phyloP scores from a whole-genome alignment of 2,113 vertebrate genomes.

The Fulica atra region DNA sequence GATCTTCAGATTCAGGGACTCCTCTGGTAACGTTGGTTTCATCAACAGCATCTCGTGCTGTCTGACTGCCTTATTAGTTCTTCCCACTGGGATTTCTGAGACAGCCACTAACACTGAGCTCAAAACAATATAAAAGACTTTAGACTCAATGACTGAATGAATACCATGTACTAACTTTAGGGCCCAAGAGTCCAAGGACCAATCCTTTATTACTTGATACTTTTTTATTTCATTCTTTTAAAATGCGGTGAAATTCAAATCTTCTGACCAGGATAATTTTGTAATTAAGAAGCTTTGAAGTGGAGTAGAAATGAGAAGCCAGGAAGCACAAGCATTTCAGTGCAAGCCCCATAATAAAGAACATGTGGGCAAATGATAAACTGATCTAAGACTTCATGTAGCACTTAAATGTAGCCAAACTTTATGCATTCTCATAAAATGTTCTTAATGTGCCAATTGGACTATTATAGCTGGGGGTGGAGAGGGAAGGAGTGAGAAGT shows the following conservation, averaged over 20 bases:
- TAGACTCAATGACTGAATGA: not conserved
- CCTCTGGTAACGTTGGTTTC: not conserved
- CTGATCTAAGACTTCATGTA: not conserved
- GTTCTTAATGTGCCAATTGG: not conserved
- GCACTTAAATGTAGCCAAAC: not conserved
- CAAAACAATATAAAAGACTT: not conserved
- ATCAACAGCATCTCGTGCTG: not conserved
- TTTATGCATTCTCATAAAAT: not conserved
- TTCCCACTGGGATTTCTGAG: not conserved
- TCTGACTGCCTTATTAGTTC: not conserved
- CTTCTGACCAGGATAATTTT: not conserved
- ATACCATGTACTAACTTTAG: not conserved
- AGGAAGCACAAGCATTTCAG: not conserved
- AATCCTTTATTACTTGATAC: not conserved
- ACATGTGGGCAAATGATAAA: not conserved
- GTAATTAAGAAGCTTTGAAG: slow-evolving; percentile 1
- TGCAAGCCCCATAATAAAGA: not conserved
- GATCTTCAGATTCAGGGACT: not conserved
- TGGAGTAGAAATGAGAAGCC: not conserved
- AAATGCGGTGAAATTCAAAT: not conserved
- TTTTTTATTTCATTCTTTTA: not conserved
- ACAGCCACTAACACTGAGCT: not conserved
- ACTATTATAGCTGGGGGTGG: not conserved
- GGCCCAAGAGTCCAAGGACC: not conserved
- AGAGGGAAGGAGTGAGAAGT: not conserved